Evolutionary conservation across 2,797 vertebrate genomes (phyloP).

Genomic region (Gambelia wislizenii): DNA sequence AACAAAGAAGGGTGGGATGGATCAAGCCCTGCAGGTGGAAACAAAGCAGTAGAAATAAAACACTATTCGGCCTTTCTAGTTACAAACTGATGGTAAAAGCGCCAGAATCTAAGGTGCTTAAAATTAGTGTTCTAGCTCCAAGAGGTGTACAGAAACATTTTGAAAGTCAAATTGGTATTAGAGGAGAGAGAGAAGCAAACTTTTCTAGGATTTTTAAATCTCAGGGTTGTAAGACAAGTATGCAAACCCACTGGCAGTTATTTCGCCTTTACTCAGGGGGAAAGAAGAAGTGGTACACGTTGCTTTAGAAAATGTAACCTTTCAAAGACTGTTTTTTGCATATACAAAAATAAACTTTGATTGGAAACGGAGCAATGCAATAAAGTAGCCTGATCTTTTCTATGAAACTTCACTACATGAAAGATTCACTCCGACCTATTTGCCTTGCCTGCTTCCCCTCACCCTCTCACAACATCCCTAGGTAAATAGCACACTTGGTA

Average conservation of each 20-base stretch:
- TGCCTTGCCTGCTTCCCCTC: background rate
- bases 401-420: background rate
- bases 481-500: background rate
- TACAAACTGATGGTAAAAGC: background rate
- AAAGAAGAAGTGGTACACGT: no score
- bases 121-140: background rate
- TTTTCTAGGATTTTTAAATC: background rate
- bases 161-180: background rate
- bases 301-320: background rate
- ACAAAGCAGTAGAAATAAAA: background rate
- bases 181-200: background rate
- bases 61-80: background rate
- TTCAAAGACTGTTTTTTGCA: background rate
- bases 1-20: constrained; percentile 50
- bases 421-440: background rate
- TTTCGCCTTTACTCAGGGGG: no score
- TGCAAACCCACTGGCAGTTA: background rate
- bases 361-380: background rate
- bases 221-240: background rate
- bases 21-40: constrained; percentile 57
- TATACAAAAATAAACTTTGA: background rate
- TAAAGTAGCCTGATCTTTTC: background rate
- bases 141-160: background rate
- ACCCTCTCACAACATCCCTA: background rate
- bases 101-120: background rate